Base-by-base conservation (phyloP, 2,888 invertebrate species). In the Ypsolopha scabrella region DNA sequence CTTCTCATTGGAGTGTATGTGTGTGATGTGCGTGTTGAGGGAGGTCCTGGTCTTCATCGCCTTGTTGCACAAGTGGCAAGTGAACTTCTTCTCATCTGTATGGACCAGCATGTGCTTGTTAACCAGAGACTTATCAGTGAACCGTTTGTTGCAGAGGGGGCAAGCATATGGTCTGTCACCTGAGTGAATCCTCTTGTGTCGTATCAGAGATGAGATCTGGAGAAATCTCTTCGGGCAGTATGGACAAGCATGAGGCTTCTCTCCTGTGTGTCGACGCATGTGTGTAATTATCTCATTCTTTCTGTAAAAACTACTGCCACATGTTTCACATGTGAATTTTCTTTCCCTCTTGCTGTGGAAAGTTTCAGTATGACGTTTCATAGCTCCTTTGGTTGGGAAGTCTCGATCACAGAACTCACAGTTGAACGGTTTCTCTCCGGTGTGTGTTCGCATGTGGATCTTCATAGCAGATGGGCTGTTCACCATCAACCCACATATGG, bases 1-100 rank as follows among this genome's bases (percentile, higher is more conserved):
- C 48, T 80, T 86, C 11, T 77, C 75, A 58, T 81, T 81, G 1
- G 70, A 68, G 58, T 87, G 87, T 8, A 72, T 57, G 0, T 57
- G 62, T 65, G 57, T 61, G 65, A 88, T 75, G 55, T 90, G 90
- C 0, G 81, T 79, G 52, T 76, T 83, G 0, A 89, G 66, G 52
- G 88, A 85, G 7, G 80, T 77, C 39, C 79, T 82, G 7, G 83
- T 82, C 57, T 89, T 82, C 58, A 89, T 78, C 1, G 80, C 68
- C 51, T 88, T 85, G 59, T 71, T 80, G 60, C 90, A 90, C 33
- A 88, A 62, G 49, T 85, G 85, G 56, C 90, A 90, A 1, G 74
- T 73, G 62, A 81, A 88, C 6, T 88, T 87, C 56, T 78, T 88
- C 57, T 88, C 88, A 37, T 88, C 72, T 4, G 70, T 77, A 59